Base-by-base conservation (phyloP, 1,140 invertebrate species). In the Nasonia longicornis region DNA sequence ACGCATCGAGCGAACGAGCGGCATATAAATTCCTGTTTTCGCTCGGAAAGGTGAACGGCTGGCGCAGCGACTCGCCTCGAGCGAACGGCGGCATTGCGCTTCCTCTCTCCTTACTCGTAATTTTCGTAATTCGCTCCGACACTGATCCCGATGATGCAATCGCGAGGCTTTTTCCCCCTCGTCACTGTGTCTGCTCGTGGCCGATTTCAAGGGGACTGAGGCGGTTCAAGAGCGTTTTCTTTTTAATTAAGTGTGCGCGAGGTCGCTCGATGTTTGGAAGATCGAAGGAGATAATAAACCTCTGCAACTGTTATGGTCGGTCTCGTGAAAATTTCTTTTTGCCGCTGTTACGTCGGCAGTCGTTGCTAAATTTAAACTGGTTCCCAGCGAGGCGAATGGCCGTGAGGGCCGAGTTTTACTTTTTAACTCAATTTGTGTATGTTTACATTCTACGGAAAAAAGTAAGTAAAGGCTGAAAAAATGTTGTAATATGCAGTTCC, bases 141-240 rank as follows among this genome's bases (percentile, higher is more conserved):
- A 81, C 79, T 81, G 73, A 76, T 81, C 73, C 26, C 79, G 42
- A 81, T 81, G 64, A 81, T 81, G 74, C 48, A 77, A 76, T 8
- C 31, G 0, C 42, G 20, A 2, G 14, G 10, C 66, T 38, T 67
- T 77, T 45, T 79, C 35, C 29, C 16, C n/a, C 1, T 52, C 64
- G 64, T 31, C 42, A 75, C 58, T 80, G 58, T 48, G 58, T 66
- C 70, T 66, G 64, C n/a, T 29, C 14, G 8, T 29, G 42, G 42
- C 42, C 42, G 20, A 80, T 52, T 80, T 75, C 79, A 69, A 75
- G 71, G 71, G 72, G 14, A 74, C 29, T 26, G 63, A 16, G 16
- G 38, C 22, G 31, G 20, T 67, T 67, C 66, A 58, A 58, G 14
- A 58, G 52, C 26, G 10, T 67, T 67, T 67, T 67, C 14, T 29